Evolutionary conservation across 2,797 vertebrate species (phyloP), one percentile per base, ranked within the genome.

Genomic region (Microctenopoma stevenorrisi): DNA sequence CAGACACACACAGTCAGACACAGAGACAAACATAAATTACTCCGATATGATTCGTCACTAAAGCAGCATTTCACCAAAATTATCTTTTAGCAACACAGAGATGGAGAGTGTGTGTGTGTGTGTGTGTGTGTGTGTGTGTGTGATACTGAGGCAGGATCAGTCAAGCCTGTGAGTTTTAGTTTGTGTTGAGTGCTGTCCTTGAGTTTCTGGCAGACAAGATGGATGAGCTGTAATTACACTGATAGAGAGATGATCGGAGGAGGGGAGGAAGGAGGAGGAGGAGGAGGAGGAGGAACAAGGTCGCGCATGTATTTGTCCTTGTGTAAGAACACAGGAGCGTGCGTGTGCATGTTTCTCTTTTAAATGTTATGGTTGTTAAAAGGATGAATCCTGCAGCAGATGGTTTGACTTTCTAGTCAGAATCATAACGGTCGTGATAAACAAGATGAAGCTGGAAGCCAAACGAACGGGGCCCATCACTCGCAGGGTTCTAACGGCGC

Each of bases 141-240:
- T 43, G 12, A 43, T 43, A 16, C 13, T 43, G 4, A 15, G 13
- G 42, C 14, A 15, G 42, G 13, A 43, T 43, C 42, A 43, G 13
- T 46, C 15, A n/a, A 9, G 43, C 43, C 16, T 46, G 43, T 46
- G 43, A 46, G 43, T 46, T 46, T 46, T 46, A 46, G 14, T 58
- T 69, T 57, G 30, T 33, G 30, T 67, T 64, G 63, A 55, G 56
- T 46, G 57, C 61, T 59, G 87, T 83, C 87, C 87, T 91, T 89
- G 86, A 81, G 61, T 78, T 71, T 48, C 61, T 85, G 89, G 78
- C 87, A 90, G 84, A 70, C 14, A 56, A 89, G 89, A 92, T 88
- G 83, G 87, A 91, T 91, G 91, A 84, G 80, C 68, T 84, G 86
- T 89, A 90, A 91, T 91, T 89, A 90, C 86, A 59, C 77, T 70